phyloP scores from a whole-genome alignment of 2,888 invertebrate genomes.

The Pammene fasciana region DNA sequence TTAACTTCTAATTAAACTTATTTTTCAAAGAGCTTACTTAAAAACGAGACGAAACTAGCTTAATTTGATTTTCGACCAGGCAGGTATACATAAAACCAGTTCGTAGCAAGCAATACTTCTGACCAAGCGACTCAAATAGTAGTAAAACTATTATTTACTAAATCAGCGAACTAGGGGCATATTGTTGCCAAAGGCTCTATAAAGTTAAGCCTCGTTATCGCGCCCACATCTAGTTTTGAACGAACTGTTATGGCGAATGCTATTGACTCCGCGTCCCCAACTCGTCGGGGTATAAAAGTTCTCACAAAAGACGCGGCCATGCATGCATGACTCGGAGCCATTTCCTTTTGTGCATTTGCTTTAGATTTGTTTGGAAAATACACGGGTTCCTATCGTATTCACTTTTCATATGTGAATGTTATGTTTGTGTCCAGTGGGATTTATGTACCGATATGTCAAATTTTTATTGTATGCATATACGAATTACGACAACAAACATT shows the following conservation, averaged over 20 bases:
- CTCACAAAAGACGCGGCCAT: conserved; percentile 58
- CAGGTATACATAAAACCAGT: no score
- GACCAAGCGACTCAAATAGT: no score
- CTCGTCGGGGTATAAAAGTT: conserved; percentile 54
- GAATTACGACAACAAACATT: not conserved
- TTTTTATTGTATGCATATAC: not conserved
- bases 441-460: not conserved
- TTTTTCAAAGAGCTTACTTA: no score
- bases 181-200: not conserved
- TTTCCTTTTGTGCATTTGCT: conserved; percentile 52
- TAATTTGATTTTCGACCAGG: no score
- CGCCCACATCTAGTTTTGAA: conserved; percentile 21
- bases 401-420: not conserved
- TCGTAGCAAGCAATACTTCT: no score
- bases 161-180: not conserved
- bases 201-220: conserved; percentile 22
- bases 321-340: conserved; percentile 59
- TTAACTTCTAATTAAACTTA: no score
- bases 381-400: conserved; percentile 42
- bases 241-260: conserved; percentile 22
- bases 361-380: conserved; percentile 52
- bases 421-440: not conserved
- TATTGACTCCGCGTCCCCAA: conserved; percentile 39
- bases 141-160: not conserved
- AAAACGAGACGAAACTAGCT: no score